Percentiles rank a stretch among this genome's conserved stretches.
Evolutionary conservation across 2,113 vertebrate genomes (phyloP).

Genomic region (Peromyscus californicus): DNA sequence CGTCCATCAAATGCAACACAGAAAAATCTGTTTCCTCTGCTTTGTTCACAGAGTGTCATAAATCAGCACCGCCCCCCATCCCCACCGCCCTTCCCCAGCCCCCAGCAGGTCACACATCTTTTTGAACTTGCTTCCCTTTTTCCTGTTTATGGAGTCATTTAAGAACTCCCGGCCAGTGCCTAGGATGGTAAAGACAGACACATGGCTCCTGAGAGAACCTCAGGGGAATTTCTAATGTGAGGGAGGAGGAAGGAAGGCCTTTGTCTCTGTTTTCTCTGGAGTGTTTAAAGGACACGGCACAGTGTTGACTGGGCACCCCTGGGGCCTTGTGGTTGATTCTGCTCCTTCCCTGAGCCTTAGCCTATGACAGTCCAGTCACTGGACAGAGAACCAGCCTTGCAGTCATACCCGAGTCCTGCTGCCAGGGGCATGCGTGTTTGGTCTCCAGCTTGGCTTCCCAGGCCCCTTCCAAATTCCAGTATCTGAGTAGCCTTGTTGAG

Average conservation of each 20-base stretch:
- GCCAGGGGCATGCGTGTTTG: not conserved
- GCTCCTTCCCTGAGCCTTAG: not conserved
- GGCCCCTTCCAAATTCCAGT: not conserved
- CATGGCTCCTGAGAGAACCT: slow-evolving; percentile 29
- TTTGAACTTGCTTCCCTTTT: slow-evolving; percentile 31
- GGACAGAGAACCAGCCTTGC: not conserved
- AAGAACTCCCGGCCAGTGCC: not conserved
- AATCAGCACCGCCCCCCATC: not conserved
- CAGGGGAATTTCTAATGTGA: slow-evolving; percentile 10
- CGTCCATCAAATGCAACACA: accelerated
- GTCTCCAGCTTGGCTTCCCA: not conserved
- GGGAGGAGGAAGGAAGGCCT: slow-evolving; percentile 70
- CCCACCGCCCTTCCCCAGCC: not conserved
- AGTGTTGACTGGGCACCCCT: not conserved
- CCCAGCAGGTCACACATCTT: not conserved
- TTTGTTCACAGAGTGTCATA: not conserved
- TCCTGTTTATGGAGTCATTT: slow-evolving; percentile 62
- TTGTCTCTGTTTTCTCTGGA: slow-evolving; percentile 60
- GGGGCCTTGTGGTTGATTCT: not conserved
- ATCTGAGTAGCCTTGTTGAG: not conserved
- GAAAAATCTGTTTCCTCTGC: slow-evolving; percentile 46
- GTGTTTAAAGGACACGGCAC: not conserved
- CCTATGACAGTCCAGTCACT: not conserved
- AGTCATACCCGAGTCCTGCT: not conserved
- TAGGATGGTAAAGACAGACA: slow-evolving; percentile 16